Evolutionary conservation across 1,140 invertebrate genomes (phyloP), one percentile per base, ranked within the genome.

Genomic region (Schlechtendalia chinensis): DNA sequence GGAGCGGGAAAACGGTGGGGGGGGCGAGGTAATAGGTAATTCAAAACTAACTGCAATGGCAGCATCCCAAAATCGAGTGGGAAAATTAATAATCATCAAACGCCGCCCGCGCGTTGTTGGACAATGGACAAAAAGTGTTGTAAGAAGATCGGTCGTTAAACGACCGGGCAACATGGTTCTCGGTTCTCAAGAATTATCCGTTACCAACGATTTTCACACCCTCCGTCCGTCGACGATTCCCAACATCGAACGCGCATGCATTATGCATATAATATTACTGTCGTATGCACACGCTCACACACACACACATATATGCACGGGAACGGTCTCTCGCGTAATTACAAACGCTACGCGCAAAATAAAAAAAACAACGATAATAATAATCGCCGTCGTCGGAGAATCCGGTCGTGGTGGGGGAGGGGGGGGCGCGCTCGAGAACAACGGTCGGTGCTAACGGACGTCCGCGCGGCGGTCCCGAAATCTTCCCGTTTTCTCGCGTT

Each of bases 191-290:
- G 24, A 71, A 72, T 53, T 39, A 29, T 72, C 54, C 50, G 69
- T 72, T 54, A 54, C 50, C 4, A 72, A 72, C 69, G 47, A 72
- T 72, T 54, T 72, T 72, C 69, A 54, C 69, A 72, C 69, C 47
- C 69, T 11, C 69, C 47, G 65, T 17, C 22, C n/a, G 47, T 69
- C 65, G 65, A 69, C 27, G 50, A 27, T 71, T 54, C 50, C 50
- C 69, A 72, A 47, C 47, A 5, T n/a, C 69, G n/a, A 12, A 24
- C 16, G 22, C 22, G 22, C 22, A 50, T 50, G 22, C 39, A 69
- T 69, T 69, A 69, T 50, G 65, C 65, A 39, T 65, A 65, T 39
- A n/a, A 14, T 19, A 19, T 54, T 39, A 74, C 19, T 58, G 12
- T 53, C 16, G 22, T 27, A 50, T 22, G n/a, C n/a, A n/a, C n/a